Evolutionary conservation across 2,113 vertebrate species (phyloP), one percentile per base, ranked within the genome.

Genomic region (Platysternon megacephalum): DNA sequence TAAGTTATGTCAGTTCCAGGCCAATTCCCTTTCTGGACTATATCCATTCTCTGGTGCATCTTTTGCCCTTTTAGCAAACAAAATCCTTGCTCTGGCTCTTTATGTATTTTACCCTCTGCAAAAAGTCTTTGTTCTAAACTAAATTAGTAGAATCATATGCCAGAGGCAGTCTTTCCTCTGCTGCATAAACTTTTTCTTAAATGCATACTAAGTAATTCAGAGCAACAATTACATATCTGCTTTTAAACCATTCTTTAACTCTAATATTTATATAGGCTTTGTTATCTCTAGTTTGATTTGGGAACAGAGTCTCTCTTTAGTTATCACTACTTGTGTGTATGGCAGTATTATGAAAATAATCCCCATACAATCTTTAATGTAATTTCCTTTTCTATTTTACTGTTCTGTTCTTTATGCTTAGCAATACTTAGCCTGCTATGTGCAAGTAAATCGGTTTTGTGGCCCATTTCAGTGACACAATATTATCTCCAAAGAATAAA

Each of bases 1-100:
- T 95, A 93, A 52, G 87, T 88, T 74, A 79, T 84, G 93, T 82
- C 91, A 58, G 65, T 86, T 91, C 82, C 65, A 90, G 92, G 44
- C 82, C 81, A 88, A 95, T 97, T 97, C 94, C 87, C 93, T 79
- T 92, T 91, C 85, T 85, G 94, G 49, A 97, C 94, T 97, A 85
- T 74, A 90, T 93, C 82, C 91, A 68, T 91, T 86, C 85, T 95
- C 82, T 89, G 16, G 0, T 26, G 95, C 65, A 84, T 93, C 44
- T 74, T 89, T 76, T 86, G 86, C 56, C 12, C 81, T 78, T 85
- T 94, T 86, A 76, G 44, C 85, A 97, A 93, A 95, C 82, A 90
- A 89, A 85, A 88, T 28, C 79, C 14, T 81, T 49, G 19, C 52
- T 86, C 80, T 89, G 72, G 13, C 87, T 89, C 86, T 93, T 91